These are phyloP conservation scores for Callithrix jacchus DNA, from an alignment of 2,113 vertebrate species.

Conservation along the genomic window DNA sequence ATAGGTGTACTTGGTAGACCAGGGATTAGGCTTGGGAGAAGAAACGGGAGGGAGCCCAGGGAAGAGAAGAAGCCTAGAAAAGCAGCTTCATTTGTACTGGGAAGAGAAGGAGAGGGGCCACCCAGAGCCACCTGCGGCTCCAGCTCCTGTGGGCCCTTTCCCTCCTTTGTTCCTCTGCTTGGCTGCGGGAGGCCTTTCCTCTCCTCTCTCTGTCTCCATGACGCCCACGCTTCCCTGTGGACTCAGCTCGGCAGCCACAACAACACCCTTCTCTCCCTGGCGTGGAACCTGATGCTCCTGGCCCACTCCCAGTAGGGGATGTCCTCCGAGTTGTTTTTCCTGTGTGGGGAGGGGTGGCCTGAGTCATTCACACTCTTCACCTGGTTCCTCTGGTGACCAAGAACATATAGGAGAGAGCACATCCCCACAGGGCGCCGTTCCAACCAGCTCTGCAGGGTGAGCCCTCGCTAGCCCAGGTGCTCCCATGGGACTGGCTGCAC, in stretches of 20 bases:
- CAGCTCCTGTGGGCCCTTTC: not conserved
- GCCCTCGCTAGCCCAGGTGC: not conserved
- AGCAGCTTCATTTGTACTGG: not conserved
- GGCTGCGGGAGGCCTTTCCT: not conserved
- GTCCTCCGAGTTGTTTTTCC: conserved; percentile 12
- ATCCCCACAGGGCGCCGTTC: not conserved
- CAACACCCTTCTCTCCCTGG: not conserved
- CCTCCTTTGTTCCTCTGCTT: not conserved
- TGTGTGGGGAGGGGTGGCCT: not conserved
- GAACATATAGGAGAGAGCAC: not conserved
- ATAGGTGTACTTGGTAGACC: not conserved
- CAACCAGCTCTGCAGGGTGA: not conserved
- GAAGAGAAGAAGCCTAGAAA: not conserved
- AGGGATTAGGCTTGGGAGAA: not conserved
- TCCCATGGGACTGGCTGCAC: not conserved
- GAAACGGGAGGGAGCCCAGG: not conserved
- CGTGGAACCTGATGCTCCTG: not conserved
- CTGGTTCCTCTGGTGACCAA: not conserved
- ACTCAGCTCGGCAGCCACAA: not conserved
- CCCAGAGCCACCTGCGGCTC: not conserved
- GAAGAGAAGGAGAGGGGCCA: not conserved
- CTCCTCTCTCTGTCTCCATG: not conserved
- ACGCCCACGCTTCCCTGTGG: not conserved
- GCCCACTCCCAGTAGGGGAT: not conserved
- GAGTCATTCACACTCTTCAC: not conserved